These are phyloP conservation scores for Syrista parreyssii DNA, from an alignment of 2,888 invertebrate genomes.

Conservation along the genomic window DNA sequence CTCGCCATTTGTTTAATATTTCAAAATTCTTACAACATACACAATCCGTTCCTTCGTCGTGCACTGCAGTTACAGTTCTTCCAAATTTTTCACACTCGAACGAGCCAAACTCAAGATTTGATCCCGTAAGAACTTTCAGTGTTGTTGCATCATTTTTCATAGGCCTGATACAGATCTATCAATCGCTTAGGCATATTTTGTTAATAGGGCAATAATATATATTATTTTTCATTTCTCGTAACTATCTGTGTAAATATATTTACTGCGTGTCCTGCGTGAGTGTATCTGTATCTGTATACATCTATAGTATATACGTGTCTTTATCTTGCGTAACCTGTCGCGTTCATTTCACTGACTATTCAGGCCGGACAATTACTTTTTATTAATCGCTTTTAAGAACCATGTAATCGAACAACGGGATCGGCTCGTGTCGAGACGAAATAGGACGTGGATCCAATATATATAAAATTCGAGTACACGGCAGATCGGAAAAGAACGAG, in stretches of 20 bases:
- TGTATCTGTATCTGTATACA: not conserved
- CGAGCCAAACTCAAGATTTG: constrained; percentile 24
- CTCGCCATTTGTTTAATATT: too few species aligned
- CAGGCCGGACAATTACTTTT: constrained; percentile 10
- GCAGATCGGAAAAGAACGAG: constrained; percentile 40
- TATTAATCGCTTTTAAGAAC: constrained; percentile 37
- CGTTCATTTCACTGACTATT: not conserved
- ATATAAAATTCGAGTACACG: constrained; percentile 49
- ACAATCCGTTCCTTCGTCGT: not conserved
- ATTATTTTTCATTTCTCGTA: too few species aligned
- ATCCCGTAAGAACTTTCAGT: constrained; percentile 20
- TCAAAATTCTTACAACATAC: too few species aligned
- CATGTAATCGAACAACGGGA: constrained; percentile 47
- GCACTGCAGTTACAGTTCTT: not conserved
- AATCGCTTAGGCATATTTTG: not conserved
- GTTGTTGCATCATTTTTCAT: constrained; percentile 19
- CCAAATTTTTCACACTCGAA: constrained; percentile 1
- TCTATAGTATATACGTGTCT: not conserved
- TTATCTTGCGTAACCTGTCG: not conserved
- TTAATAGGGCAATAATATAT: too few species aligned
- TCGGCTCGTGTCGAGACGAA: constrained; percentile 20
- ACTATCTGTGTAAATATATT: not conserved
- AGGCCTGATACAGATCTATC: constrained; percentile 34
- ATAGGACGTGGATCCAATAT: constrained; percentile 21
- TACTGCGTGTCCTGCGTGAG: not conserved